These are phyloP conservation scores for Pyrocoelia pectoralis DNA, from an alignment of 2,888 invertebrate species.

Conservation along the genomic window DNA sequence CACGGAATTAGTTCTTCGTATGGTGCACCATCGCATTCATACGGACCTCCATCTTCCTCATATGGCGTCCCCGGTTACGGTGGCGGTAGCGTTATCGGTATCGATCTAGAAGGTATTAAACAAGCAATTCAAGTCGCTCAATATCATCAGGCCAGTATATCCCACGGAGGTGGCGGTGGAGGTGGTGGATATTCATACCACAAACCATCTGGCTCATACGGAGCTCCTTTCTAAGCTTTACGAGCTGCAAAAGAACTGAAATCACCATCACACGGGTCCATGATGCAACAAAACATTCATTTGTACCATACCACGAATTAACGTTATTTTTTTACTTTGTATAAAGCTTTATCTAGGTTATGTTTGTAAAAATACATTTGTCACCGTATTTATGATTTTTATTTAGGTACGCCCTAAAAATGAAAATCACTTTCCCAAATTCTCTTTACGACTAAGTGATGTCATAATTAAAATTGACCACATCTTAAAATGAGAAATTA, in stretches of 20 bases:
- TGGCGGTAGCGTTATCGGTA: slow-evolving; percentile 75
- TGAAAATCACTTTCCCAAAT: slow-evolving; percentile 20
- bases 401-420: slow-evolving; percentile 13
- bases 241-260: slow-evolving; percentile 41
- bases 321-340: slow-evolving; percentile 57
- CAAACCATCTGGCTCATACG: slow-evolving; percentile 73
- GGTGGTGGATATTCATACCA: slow-evolving; percentile 55
- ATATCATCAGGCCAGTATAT: slow-evolving; percentile 74
- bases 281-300: slow-evolving; percentile 56
- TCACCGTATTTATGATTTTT: slow-evolving; percentile 57
- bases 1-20: slow-evolving; percentile 61
- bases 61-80: slow-evolving; percentile 69
- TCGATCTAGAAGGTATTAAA: slow-evolving; percentile 85
- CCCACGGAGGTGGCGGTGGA: slow-evolving; percentile 62
- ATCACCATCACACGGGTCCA: slow-evolving; percentile 57
- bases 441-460: slow-evolving; percentile 13
- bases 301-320: slow-evolving; percentile 50
- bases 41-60: slow-evolving; percentile 72
- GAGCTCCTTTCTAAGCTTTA: slow-evolving; percentile 64
- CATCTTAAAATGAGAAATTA: slow-evolving; percentile 18
- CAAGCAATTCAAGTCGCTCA: slow-evolving; percentile 90
- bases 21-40: slow-evolving; percentile 69
- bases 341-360: slow-evolving; percentile 62
- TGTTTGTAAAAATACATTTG: slow-evolving; percentile 63
- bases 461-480: slow-evolving; percentile 19